Conservation (phyloP, 2,797 vertebrate genomes). For the Pachyuromys duprasi region DNA sequence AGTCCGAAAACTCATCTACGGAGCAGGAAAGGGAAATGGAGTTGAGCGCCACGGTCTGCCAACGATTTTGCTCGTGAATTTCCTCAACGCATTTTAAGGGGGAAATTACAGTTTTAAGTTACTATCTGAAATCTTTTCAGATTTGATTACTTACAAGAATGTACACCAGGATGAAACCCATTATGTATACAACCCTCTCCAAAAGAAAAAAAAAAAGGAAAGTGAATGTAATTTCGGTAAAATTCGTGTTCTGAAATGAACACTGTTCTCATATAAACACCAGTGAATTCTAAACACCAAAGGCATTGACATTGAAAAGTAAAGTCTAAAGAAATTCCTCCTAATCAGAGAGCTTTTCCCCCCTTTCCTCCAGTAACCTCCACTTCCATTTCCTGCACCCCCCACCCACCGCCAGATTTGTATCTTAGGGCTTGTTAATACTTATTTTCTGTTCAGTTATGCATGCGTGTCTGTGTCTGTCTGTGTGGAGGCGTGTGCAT, state of each 20-base stretch:
- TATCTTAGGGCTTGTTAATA: neutral
- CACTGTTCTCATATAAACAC: neutral
- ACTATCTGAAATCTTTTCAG: neutral
- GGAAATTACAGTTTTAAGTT: neutral
- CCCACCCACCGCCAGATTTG: neutral
- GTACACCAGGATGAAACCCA: neutral
- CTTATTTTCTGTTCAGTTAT: neutral
- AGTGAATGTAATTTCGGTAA: neutral
- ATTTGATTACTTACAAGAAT: neutral
- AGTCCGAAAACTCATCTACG: neutral
- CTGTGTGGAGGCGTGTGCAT: neutral
- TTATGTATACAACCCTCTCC: neutral
- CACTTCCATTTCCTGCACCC: neutral
- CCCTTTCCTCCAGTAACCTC: neutral
- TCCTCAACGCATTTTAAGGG: neutral
- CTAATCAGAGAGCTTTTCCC: neutral
- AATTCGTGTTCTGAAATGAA: constrained; percentile 47
- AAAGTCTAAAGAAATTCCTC: neutral
- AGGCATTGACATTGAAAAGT: neutral
- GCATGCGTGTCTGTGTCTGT: neutral
- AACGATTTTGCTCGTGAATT: neutral
- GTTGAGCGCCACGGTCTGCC: neutral
- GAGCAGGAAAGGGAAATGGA: neutral
- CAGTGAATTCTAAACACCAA: constrained; percentile 21
- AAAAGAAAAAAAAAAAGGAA: neutral